A percentile compares a stretch with the other conserved stretches of the same genome.
These are phyloP conservation scores for Neosilurus mollespiculum DNA, from an alignment of 2,797 vertebrate genomes.

Conservation along the genomic window DNA sequence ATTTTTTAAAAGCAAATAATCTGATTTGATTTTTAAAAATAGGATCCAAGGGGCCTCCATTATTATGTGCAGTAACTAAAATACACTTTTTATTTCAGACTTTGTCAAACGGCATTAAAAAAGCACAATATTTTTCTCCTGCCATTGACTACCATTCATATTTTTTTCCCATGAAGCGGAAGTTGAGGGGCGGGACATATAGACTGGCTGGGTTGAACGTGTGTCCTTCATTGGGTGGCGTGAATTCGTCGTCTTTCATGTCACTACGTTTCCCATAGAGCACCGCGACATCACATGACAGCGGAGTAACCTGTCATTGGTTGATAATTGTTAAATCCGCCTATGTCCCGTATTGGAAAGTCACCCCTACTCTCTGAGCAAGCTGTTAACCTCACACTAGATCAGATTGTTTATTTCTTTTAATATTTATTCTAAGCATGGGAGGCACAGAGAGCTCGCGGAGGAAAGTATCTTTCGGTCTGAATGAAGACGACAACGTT, in stretches of 20 bases:
- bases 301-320: slow-evolving; percentile 49
- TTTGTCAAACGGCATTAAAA: no score
- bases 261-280: slow-evolving; percentile 68
- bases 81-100: no score
- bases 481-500: slow-evolving; percentile 88
- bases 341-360: slow-evolving; percentile 56
- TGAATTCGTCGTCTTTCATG: not conserved
- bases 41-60: no score
- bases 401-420: slow-evolving; percentile 36
- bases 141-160: no score
- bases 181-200: no score
- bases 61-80: no score
- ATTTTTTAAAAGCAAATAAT: not conserved
- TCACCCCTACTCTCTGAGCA: slow-evolving; percentile 65
- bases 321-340: slow-evolving; percentile 47
- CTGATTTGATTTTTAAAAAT: not conserved
- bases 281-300: slow-evolving; percentile 22
- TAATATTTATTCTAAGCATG: slow-evolving; percentile 65
- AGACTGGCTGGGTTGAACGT: no score
- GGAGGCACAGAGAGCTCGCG: slow-evolving; percentile 79
- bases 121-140: no score
- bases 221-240: no score
- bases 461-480: slow-evolving; percentile 83
- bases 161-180: no score
- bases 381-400: not conserved